These are phyloP conservation scores for Carassius auratus DNA, from an alignment of 2,113 vertebrate species.

Conservation along the genomic window DNA sequence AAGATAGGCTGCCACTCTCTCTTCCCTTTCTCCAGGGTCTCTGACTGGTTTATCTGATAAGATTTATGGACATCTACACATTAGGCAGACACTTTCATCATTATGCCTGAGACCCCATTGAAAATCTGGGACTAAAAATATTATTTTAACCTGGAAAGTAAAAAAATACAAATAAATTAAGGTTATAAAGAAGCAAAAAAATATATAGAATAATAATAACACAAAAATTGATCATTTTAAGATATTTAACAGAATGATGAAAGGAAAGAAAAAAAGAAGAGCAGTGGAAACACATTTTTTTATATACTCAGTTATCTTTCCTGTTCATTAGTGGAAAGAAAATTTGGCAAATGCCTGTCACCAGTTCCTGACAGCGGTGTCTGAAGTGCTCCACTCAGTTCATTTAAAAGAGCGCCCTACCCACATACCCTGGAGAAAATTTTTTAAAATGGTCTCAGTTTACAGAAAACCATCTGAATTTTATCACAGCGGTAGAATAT, in stretches of 20 bases:
- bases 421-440: no score
- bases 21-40: background rate
- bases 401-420: background rate
- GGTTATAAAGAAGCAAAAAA: no score
- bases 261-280: constrained; percentile 1
- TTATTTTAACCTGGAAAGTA: background rate
- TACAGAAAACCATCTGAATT: no score
- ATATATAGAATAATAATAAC: no score
- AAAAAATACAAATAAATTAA: no score
- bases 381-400: background rate
- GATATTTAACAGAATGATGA: background rate
- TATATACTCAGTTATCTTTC: background rate
- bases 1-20: background rate
- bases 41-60: background rate
- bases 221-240: background rate
- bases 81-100: background rate
- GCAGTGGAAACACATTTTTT: background rate
- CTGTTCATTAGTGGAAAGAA: background rate
- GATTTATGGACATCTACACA: background rate
- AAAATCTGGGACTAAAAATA: background rate
- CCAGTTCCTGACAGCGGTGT: background rate
- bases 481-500: no score
- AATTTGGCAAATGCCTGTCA: background rate
- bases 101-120: background rate
- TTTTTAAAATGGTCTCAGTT: no score